Conservation (phyloP, 2,888 invertebrate species). For the Papilio protenor region DNA sequence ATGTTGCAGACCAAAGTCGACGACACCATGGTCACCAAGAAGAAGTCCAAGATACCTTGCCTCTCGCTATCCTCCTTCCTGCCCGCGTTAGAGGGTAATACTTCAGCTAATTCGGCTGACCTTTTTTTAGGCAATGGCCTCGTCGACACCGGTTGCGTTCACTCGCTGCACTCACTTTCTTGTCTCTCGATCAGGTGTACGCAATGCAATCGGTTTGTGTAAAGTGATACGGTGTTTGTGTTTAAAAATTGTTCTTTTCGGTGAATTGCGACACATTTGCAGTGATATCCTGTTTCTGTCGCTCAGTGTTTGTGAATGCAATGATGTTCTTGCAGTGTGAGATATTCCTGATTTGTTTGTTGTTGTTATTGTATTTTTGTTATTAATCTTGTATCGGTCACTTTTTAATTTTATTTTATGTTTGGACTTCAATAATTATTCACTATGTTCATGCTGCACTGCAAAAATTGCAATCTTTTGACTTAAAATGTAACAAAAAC, state of each 20-base stretch:
- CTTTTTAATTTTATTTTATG: not conserved
- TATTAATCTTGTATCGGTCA: not conserved
- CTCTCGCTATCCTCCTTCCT: constrained; percentile 78
- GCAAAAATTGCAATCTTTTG: not conserved
- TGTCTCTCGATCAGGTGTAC: constrained; percentile 79
- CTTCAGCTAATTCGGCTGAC: constrained; percentile 61
- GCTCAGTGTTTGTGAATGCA: not conserved
- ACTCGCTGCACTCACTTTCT: constrained; percentile 81
- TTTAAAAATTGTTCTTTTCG: constrained; percentile 59
- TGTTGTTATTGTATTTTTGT: not conserved
- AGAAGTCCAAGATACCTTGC: constrained; percentile 82
- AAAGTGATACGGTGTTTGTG: constrained; percentile 59
- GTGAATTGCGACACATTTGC: constrained; percentile 21
- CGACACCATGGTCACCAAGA: constrained; percentile 80
- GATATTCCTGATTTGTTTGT: not conserved
- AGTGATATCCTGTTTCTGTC: constrained; percentile 1
- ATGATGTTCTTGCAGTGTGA: constrained; percentile 31
- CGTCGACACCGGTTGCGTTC: constrained; percentile 77
- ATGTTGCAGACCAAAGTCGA: constrained; percentile 78
- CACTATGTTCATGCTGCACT: not conserved
- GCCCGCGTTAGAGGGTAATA: constrained; percentile 79
- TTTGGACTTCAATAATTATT: not conserved
- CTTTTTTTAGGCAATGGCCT: constrained; percentile 70
- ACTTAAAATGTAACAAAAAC: not conserved
- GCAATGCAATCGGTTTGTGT: constrained; percentile 71